These are phyloP conservation scores for Gymnorhina tibicen DNA, from an alignment of 2,113 vertebrate genomes.

Conservation along the genomic window DNA sequence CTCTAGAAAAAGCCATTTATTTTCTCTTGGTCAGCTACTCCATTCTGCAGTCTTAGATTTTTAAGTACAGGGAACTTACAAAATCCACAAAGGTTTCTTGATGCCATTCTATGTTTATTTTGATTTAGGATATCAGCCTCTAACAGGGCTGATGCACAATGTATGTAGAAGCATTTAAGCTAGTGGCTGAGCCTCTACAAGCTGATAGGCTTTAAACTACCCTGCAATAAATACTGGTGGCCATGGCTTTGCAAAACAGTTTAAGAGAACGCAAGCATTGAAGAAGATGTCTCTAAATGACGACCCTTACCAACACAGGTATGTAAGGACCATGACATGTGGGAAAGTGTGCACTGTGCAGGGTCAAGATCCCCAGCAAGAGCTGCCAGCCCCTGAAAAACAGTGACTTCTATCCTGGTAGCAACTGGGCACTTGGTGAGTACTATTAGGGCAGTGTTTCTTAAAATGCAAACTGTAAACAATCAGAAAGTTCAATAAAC, in stretches of 20 bases:
- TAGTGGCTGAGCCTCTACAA: background rate
- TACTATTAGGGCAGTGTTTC: background rate
- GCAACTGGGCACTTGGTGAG: background rate
- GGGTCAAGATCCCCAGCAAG: background rate
- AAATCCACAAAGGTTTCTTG: background rate
- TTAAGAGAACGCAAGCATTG: background rate
- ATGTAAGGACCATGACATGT: background rate
- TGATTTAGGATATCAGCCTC: background rate
- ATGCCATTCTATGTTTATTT: background rate
- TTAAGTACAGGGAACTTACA: background rate
- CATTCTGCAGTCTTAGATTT: background rate
- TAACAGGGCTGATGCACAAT: background rate
- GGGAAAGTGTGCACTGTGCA: background rate
- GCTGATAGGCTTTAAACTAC: background rate
- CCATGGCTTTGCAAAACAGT: background rate
- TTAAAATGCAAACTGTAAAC: background rate
- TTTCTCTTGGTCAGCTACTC: background rate
- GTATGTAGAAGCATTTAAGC: background rate
- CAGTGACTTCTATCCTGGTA: background rate
- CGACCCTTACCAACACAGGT: background rate
- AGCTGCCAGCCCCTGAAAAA: background rate
- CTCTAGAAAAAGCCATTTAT: background rate
- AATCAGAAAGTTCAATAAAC: background rate
- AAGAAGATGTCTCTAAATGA: background rate
- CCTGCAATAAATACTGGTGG: background rate